Evolutionary conservation across 1,140 invertebrate species (phyloP).

Genomic region (Brachionus plicatilis): DNA sequence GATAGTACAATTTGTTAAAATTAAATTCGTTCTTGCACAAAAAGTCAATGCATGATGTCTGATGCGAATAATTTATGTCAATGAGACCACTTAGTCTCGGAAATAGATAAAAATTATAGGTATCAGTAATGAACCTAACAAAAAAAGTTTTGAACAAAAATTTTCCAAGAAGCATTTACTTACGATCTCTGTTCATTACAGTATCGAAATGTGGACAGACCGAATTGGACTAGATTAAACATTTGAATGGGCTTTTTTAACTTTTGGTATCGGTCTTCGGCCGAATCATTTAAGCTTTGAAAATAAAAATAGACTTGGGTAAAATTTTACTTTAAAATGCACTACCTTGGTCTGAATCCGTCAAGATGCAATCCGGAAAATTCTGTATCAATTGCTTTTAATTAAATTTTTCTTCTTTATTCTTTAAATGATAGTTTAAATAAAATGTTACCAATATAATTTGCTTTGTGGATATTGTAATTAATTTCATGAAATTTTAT

Average conservation of each 20-base stretch:
- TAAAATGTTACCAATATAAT: constrained; percentile 44
- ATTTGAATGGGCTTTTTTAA: background rate
- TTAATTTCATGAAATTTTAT: constrained; percentile 42
- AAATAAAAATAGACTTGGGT: background rate
- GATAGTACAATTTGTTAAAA: constrained; percentile 67
- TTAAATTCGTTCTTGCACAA: constrained; percentile 64
- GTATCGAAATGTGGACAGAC: constrained; percentile 14
- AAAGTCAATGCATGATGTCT: constrained; percentile 64
- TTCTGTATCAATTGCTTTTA: constrained; percentile 64
- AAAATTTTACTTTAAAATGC: background rate
- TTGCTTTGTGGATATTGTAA: constrained; percentile 41
- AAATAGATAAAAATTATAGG: constrained; percentile 66
- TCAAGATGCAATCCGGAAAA: constrained; percentile 62
- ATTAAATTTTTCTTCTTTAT: constrained; percentile 48
- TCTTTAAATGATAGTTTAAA: background rate
- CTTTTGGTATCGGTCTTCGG: constrained; percentile 12
- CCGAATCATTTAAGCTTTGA: constrained; percentile 14
- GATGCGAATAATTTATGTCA: constrained; percentile 30
- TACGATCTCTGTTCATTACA: constrained; percentile 29
- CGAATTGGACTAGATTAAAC: constrained; percentile 16
- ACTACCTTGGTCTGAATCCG: constrained; percentile 58
- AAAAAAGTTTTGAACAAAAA: background rate
- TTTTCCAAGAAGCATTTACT: background rate
- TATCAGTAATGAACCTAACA: constrained; percentile 58
- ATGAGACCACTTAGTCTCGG: constrained; percentile 61